These are phyloP conservation scores for Pocillopora verrucosa DNA, from an alignment of 64 coral and sea anemone species.

Conservation along the genomic window DNA sequence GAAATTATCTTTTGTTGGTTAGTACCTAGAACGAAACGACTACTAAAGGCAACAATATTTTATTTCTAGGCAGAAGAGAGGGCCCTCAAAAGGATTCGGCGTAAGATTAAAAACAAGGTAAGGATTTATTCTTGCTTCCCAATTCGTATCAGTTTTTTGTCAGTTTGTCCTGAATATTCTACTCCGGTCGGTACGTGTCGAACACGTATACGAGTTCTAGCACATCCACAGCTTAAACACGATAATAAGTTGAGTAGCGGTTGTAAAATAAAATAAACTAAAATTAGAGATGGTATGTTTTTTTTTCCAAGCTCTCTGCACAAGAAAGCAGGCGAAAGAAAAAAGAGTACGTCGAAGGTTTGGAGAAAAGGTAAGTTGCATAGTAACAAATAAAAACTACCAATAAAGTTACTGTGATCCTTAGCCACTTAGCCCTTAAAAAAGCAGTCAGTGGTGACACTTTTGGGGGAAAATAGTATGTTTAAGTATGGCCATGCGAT, in stretches of 20 bases:
- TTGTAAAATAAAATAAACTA: too few species aligned
- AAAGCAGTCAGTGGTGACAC: too few species aligned
- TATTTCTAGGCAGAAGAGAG: conserved; percentile 72
- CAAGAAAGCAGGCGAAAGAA: conserved; percentile 93
- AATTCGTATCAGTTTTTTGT: neutral
- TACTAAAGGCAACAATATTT: neutral
- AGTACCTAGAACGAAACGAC: too few species aligned
- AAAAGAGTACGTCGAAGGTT: conserved; percentile 78
- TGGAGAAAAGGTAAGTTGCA: conserved; percentile 70
- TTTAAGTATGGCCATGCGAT: too few species aligned
- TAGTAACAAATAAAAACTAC: neutral
- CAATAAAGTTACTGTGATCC: too few species aligned
- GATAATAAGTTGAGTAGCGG: too few species aligned
- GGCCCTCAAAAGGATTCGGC: conserved; percentile 78
- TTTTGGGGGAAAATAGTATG: too few species aligned
- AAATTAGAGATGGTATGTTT: neutral
- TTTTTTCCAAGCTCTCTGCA: conserved; percentile 62
- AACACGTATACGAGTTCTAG: neutral
- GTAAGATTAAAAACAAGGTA: conserved; percentile 95
- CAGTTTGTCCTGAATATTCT: too few species aligned
- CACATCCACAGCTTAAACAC: neutral
- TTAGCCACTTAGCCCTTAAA: too few species aligned
- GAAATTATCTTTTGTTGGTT: neutral
- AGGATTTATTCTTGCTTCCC: neutral
- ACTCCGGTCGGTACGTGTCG: too few species aligned